Conservation (phyloP, 2,113 vertebrate species). For the Mobula birostris region DNA sequence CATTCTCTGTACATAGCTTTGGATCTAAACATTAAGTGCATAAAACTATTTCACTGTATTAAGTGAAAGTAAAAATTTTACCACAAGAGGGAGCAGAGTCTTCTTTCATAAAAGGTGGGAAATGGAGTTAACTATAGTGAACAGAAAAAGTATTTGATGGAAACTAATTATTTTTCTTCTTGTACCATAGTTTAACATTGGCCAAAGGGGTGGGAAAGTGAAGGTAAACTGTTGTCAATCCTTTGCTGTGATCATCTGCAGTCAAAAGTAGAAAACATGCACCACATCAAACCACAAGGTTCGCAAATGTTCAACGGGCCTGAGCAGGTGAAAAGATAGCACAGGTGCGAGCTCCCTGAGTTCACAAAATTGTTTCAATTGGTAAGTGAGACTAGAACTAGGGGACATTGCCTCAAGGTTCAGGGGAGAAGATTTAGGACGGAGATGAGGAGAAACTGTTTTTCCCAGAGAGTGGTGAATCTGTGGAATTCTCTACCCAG, state of each 20-base stretch:
- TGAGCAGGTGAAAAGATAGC: too few relatives aligned
- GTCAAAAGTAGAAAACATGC: neutral
- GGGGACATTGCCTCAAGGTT: too few relatives aligned
- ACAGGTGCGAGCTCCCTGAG: too few relatives aligned
- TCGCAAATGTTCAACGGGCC: neutral
- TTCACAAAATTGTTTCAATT: too few relatives aligned
- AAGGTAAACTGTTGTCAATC: neutral
- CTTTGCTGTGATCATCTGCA: neutral
- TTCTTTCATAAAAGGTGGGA: too few relatives aligned
- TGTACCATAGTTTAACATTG: neutral
- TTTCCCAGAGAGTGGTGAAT: too few relatives aligned
- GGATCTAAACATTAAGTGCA: neutral
- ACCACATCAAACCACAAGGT: neutral
- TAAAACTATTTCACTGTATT: neutral
- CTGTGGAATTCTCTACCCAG: too few relatives aligned
- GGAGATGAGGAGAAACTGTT: too few relatives aligned
- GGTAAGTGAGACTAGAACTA: too few relatives aligned
- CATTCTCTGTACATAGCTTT: neutral
- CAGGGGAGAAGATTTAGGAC: too few relatives aligned
- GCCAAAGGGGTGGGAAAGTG: neutral
- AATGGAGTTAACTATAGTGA: neutral
- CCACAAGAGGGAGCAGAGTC: slow-evolving; percentile 14
- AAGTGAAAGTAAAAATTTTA: neutral
- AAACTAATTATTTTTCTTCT: neutral
- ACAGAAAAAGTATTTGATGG: neutral